These are phyloP conservation scores for rabbit (Oryctolagus cuniculus) DNA, from an alignment of 2,113 vertebrate species.

Conservation along the genomic window mOryCun1.1 NC_091433.1:152841501-152842000, in stretches of 20 bases:
- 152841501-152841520: not conserved
- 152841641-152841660: not conserved
- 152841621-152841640: not conserved
- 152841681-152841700: not conserved
- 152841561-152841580: not conserved
- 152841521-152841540: not conserved
- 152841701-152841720: not conserved
- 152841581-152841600: not conserved
- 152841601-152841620: not conserved
- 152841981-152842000: not conserved
- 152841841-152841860: conserved; percentile 12
- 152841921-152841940: not conserved
- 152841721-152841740: not conserved
- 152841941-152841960: not conserved
- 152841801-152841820: conserved; percentile 8
- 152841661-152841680: not conserved
- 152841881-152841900: not conserved
- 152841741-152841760: not conserved
- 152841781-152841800: not conserved
- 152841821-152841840: not conserved
- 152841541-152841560: not conserved
- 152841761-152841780: conserved; percentile 24
- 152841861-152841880: not conserved
- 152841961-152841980: not conserved
- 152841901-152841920: not conserved